phyloP scores from a whole-genome alignment of 1,140 invertebrate species.

The Hetaerina americana region DNA sequence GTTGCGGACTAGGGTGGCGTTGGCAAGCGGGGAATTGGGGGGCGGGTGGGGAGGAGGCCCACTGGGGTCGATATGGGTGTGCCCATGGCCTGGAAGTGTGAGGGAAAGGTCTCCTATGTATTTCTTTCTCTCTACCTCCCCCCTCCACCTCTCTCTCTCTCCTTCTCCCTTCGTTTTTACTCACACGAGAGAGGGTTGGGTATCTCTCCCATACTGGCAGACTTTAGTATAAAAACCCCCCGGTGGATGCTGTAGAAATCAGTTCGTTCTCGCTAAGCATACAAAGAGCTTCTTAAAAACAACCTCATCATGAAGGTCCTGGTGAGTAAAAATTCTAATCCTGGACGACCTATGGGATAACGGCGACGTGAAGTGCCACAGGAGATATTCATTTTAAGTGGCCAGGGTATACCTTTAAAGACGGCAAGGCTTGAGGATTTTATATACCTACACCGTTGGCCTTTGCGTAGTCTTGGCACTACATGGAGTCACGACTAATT shows the following conservation, averaged over 20 bases:
- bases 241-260: neutral
- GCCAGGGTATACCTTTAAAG: too few species aligned
- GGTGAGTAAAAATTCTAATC: neutral
- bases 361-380: neutral
- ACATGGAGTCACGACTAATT: too few species aligned
- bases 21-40: too few species aligned
- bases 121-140: neutral
- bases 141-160: too few species aligned
- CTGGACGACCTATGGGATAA: neutral
- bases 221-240: neutral
- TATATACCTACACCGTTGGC: too few species aligned
- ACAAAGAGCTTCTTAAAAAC: neutral
- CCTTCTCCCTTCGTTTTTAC: too few species aligned
- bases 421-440: too few species aligned
- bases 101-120: neutral
- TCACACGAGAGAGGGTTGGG: too few species aligned
- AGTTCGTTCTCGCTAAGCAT: neutral
- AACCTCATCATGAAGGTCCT: neutral
- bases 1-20: too few species aligned
- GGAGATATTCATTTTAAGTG: too few species aligned
- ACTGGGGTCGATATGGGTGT: neutral
- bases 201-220: neutral
- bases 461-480: too few species aligned
- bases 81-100: neutral
- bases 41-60: neutral